Percentiles rank a stretch among this genome's conserved stretches.
phyloP scores from a whole-genome alignment of 1,140 invertebrate genomes.

The Bombus vancouverensis region DNA sequence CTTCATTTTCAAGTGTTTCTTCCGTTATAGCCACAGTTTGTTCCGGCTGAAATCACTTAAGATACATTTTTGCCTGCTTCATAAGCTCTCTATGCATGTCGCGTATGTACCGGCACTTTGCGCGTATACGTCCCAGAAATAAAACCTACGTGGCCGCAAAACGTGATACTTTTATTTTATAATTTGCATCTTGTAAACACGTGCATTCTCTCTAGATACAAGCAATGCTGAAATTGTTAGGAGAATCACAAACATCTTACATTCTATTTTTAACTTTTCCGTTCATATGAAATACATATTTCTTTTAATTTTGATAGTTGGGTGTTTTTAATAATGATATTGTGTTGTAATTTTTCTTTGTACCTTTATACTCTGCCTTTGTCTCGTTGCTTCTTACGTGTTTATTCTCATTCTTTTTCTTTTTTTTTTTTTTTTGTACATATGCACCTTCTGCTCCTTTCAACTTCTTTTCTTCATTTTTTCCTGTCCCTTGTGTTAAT shows the following conservation, averaged over 20 bases:
- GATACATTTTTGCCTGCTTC: constrained; percentile 58
- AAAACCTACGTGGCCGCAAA: background rate
- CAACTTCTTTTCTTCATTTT: too few relatives aligned
- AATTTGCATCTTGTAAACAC: background rate
- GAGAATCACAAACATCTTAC: background rate
- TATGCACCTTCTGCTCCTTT: too few relatives aligned
- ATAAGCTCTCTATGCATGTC: constrained; percentile 36
- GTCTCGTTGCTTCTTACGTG: too few relatives aligned
- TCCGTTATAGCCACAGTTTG: constrained; percentile 33
- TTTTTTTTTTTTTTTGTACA: too few relatives aligned
- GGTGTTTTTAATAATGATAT: background rate
- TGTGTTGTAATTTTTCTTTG: background rate
- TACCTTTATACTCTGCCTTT: too few relatives aligned
- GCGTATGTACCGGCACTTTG: background rate
- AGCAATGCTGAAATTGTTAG: background rate
- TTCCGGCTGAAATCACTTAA: constrained; percentile 55
- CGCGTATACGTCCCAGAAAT: constrained; percentile 38
- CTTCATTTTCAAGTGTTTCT: constrained; percentile 56
- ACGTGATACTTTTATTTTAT: background rate
- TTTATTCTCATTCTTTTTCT: too few relatives aligned
- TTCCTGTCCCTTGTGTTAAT: too few relatives aligned
- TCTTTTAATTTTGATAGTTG: background rate
- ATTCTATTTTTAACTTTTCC: too few relatives aligned
- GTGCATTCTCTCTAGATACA: background rate
- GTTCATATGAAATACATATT: background rate